Evolutionary conservation across 2,888 invertebrate species (phyloP), one percentile per base, ranked within the genome.

Genomic region (Hoplodrina blanda): DNA sequence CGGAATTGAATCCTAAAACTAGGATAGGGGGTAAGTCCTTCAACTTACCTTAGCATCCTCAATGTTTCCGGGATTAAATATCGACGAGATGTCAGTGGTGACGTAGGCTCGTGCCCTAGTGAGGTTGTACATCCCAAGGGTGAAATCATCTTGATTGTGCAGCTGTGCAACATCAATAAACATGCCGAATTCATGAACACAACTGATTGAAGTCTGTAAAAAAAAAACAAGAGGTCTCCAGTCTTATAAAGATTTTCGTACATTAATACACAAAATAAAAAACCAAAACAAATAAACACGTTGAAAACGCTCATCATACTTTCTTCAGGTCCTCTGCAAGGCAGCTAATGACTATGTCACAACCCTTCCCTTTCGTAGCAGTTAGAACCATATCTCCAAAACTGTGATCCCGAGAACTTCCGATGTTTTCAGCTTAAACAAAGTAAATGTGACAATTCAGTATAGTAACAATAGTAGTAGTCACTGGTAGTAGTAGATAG

Each of bases 271-370:
- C 10, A 37, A 7, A 44, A 44, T 15, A 44, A 11, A 44, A 15
- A 44, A 15, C 11, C 2, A 44, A 37, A 37, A n/a, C n/a, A 37
- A 37, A 37, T 33, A 33, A n/a, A 33, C 33, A 37, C 37, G 8
- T 37, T 7, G 37, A 44, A 15, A 49, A 5, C 19, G 11, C n/a
- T 49, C 37, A 2, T 10, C 89, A 81, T 88, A 93, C 93, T 63
- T 89, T 85, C 84, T 89, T 92, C 0, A 91, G 67, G 1, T 84
- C 75, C 15, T 86, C 90, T 74, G 78, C 87, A 0, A 87, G 81
- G 46, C 88, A 88, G 55, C 87, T 86, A n/a, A 93, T 85, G 2
- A 91, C 76, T 20, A 91, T 62, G 13, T 90, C 74, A 56, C 91
- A 91, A 2, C 91, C 91, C 0, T 37, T 8, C 37, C 37, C 37